Percentiles rank a stretch among this genome's conserved stretches.
phyloP scores from a whole-genome alignment of 2,797 vertebrate species.

The Pampus argenteus region DNA sequence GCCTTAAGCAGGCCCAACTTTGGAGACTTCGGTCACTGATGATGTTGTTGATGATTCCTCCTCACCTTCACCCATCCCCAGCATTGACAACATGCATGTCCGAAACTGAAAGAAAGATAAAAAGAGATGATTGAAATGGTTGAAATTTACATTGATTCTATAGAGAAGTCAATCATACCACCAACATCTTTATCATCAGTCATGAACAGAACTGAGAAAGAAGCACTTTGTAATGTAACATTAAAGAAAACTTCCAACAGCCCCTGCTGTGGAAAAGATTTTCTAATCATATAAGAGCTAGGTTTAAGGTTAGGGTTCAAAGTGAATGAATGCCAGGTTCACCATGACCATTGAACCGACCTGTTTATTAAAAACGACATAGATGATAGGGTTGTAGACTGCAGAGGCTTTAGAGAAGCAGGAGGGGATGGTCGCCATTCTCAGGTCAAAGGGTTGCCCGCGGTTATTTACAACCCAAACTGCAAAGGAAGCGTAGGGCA shows the following conservation, averaged over 20 bases:
- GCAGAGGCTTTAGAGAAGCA: slow-evolving; percentile 85
- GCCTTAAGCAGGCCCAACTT: slow-evolving; percentile 75
- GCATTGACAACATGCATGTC: slow-evolving; percentile 79
- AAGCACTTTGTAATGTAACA: neutral
- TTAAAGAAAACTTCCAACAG: neutral
- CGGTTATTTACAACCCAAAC: slow-evolving; percentile 81
- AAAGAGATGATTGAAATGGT: neutral
- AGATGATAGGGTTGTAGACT: slow-evolving; percentile 85
- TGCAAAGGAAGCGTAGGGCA: slow-evolving; percentile 81
- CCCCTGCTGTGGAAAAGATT: too few species aligned
- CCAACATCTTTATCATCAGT: neutral
- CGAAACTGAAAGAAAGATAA: slow-evolving; percentile 76
- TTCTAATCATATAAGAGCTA: too few species aligned
- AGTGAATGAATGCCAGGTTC: neutral
- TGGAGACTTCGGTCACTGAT: slow-evolving; percentile 84
- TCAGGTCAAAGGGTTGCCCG: slow-evolving; percentile 78
- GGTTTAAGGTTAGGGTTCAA: too few species aligned
- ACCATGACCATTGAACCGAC: slow-evolving; percentile 32
- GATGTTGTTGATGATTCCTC: slow-evolving; percentile 69
- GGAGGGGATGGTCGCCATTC: slow-evolving; percentile 82
- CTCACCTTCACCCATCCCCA: slow-evolving; percentile 79
- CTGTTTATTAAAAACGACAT: slow-evolving; percentile 82
- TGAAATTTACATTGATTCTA: neutral
- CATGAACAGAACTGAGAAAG: neutral
- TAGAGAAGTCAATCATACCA: neutral